phyloP scores from a whole-genome alignment of 1,140 invertebrate genomes.

The Thaumetopoea pityocampa region DNA sequence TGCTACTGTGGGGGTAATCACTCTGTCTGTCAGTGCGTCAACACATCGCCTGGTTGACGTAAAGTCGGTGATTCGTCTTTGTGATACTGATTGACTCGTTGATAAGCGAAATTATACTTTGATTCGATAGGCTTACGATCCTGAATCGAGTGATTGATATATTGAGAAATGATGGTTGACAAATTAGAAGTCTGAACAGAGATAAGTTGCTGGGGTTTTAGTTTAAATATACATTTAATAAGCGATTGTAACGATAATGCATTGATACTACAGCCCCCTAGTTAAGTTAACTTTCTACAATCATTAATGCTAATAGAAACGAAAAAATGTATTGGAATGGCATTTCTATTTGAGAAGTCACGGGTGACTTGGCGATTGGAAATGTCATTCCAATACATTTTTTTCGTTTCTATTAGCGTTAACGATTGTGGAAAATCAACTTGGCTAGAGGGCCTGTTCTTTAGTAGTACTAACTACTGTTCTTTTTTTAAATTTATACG shows the following conservation, averaged over 20 bases:
- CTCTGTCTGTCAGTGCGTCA: conserved; percentile 37
- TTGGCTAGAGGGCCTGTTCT: too few relatives aligned
- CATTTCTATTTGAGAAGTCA: too few relatives aligned
- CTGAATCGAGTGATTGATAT: conserved; percentile 31
- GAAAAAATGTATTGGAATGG: too few relatives aligned
- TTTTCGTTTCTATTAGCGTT: too few relatives aligned
- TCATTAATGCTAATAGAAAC: too few relatives aligned
- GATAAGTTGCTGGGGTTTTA: conserved; percentile 11
- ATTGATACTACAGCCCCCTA: too few relatives aligned
- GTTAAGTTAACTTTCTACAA: too few relatives aligned
- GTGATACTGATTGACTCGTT: conserved; percentile 37
- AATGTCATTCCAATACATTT: too few relatives aligned
- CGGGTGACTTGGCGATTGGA: too few relatives aligned
- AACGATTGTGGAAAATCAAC: too few relatives aligned
- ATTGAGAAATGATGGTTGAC: conserved; percentile 5
- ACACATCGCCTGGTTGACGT: conserved; percentile 32
- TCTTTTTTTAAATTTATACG: too few relatives aligned
- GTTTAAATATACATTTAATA: conserved; percentile 14
- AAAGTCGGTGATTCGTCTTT: conserved; percentile 37
- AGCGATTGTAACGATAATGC: conserved; percentile 12
- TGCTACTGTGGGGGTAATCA: conserved; percentile 33
- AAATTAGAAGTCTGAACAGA: conserved; percentile 20
- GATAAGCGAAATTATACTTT: conserved; percentile 36
- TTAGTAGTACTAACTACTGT: too few relatives aligned
- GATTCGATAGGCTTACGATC: conserved; percentile 23